Base-by-base conservation (phyloP, 2,888 invertebrate species). In the Autographa pulchrina region DNA sequence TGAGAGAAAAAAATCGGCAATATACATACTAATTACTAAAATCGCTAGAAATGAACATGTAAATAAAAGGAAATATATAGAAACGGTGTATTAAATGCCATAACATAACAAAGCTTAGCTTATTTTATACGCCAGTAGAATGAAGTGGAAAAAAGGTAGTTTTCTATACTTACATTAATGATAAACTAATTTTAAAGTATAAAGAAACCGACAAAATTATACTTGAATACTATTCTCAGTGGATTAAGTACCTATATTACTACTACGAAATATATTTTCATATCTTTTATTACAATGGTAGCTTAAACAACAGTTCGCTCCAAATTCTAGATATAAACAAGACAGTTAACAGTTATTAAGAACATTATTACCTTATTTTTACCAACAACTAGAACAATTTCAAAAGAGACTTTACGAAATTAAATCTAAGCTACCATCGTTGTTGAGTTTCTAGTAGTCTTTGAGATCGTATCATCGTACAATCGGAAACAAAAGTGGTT, bases 291-390 rank as follows among this genome's bases (percentile, higher is more conserved):
- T 35, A 70, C 48, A 48, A 61, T 31, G 59, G 67, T 65, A 54
- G 65, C 64, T 65, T 68, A 78, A 76, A 77, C 72, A 72, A 69
- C 32, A 71, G 48, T 52, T 70, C 31, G 5, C 31, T 11, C 0
- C 0, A 66, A 71, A 66, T 74, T 69, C 38, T 43, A 31, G 43
- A n/a, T 74, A 43, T 65, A 58, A 73, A 76, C 61, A 58, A 75
- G 59, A 62, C 70, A 52, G 41, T 11, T 65, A 35, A 48, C 16
- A 70, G 63, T 67, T 68, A 72, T 64, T 20, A 64, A 0, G 63
- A 65, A 69, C 69, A 65, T 66, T 73, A 80, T 80, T 61, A 62
- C 68, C 58, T 70, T 80, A 77, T 73, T 81, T 72, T 75, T 74
- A 66, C 75, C 75, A 82, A 68, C 60, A 68, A 70, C 52, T 65